Evolutionary conservation across 2,797 vertebrate species (phyloP), one percentile per base, ranked within the genome.

Genomic region (Ceryle rudis): DNA sequence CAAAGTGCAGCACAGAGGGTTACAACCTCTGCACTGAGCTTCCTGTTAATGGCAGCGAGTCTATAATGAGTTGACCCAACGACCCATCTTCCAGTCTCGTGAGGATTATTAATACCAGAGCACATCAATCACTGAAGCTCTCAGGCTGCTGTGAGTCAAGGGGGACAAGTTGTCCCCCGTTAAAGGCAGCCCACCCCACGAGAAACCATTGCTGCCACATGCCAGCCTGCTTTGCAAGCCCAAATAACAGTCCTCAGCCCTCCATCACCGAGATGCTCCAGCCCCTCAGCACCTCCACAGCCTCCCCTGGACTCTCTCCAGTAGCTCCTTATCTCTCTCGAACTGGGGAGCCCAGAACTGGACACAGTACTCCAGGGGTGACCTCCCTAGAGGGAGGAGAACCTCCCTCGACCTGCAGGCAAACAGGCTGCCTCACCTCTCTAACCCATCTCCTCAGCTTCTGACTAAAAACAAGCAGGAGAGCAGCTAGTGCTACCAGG

Each of bases 101-200:
- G 35, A 49, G 26, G 44, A 8, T 49, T 26, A 21, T 55, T 71
- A 55, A 67, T 16, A 67, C 18, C 52, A 26, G 35, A 89, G 29
- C 65, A 54, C 57, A 17, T 72, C 46, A 11, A 12, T 16, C 2
- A 9, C 5, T 21, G 26, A 39, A 61, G 33, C 46, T 52, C 52
- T 57, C 13, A 0, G 20, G 42, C 37, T 2, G 2, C 47, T 26
- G 4, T n/a, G n/a, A n/a, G n/a, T n/a, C n/a, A n/a, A n/a, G n/a
- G n/a, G n/a, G n/a, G n/a, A n/a, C n/a, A n/a, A n/a, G n/a, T n/a
- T n/a, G n/a, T n/a, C n/a, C n/a, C n/a, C n/a, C n/a, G 21, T 7
- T 42, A 29, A 42, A 60, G 37, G 11, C 41, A 57, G 7, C 28
- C 21, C 4, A 13, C 33, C 60, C 29, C 67, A 35, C 3, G 41